These are phyloP conservation scores for Neosilurus hyrtlii DNA, from an alignment of 2,797 vertebrate species.

Conservation along the genomic window DNA sequence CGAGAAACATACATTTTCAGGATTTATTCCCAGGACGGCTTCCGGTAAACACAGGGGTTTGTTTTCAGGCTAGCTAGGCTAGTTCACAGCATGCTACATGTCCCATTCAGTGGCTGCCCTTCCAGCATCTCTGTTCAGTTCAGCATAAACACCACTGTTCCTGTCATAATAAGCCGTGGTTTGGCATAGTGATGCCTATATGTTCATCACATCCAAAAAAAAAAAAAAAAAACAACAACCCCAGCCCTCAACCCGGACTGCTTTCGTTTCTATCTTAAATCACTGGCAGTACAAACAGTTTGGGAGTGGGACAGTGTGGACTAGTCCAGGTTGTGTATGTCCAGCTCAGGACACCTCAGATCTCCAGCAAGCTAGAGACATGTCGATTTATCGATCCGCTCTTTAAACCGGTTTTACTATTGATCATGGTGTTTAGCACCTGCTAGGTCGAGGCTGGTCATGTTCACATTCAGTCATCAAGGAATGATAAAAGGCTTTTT, in stretches of 20 bases:
- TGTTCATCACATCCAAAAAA: not conserved
- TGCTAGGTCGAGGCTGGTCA: not conserved
- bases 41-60: not conserved
- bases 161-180: not conserved
- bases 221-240: not conserved
- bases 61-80: conserved; percentile 34
- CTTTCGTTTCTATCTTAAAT: not conserved
- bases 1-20: not conserved
- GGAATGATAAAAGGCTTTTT: not conserved
- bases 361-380: not conserved
- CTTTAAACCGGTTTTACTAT: conserved; percentile 14
- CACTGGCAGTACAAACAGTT: too few species aligned
- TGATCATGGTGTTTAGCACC: conserved; percentile 4
- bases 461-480: not conserved
- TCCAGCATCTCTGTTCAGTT: not conserved
- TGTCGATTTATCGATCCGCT: conserved; percentile 27
- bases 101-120: not conserved
- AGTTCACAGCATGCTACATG: conserved; percentile 21
- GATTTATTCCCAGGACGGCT: not conserved
- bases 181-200: not conserved
- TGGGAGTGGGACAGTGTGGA: not conserved
- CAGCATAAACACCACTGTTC: not conserved
- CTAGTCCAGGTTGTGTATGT: conserved; percentile 21
- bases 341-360: not conserved
- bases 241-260: too few species aligned